These are phyloP conservation scores for Hybognathus amarus DNA, from an alignment of 2,797 vertebrate genomes.

Conservation along the genomic window DNA sequence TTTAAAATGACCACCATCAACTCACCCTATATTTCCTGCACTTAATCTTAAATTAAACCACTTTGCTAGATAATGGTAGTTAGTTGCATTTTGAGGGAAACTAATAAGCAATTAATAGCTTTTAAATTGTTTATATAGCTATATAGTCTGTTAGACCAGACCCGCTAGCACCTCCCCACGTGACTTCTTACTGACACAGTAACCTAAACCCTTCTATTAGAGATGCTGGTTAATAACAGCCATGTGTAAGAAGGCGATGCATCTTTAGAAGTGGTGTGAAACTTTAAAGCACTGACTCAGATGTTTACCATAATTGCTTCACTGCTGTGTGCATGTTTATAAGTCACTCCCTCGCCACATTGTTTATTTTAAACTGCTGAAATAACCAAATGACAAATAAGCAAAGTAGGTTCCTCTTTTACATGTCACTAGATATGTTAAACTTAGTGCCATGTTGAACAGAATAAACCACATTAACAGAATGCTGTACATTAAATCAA, in stretches of 20 bases:
- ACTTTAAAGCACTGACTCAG: slow-evolving; percentile 4
- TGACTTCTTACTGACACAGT: slow-evolving; percentile 64
- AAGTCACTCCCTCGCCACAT: neutral
- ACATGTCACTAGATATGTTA: neutral
- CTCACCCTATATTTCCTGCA: neutral
- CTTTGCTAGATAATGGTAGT: neutral
- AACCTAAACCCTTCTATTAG: slow-evolving; percentile 64
- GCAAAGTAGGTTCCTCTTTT: neutral
- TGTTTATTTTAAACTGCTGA: neutral
- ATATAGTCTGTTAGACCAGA: slow-evolving; percentile 3
- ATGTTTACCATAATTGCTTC: slow-evolving; percentile 1
- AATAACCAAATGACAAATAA: neutral
- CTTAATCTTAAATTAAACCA: slow-evolving; percentile 11
- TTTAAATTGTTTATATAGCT: neutral
- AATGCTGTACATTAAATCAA: neutral
- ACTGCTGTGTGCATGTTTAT: slow-evolving; percentile 12
- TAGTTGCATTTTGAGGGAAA: neutral
- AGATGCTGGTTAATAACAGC: slow-evolving; percentile 62
- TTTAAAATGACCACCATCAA: slow-evolving; percentile 12
- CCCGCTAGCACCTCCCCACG: neutral
- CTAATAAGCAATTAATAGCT: neutral
- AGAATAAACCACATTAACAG: neutral
- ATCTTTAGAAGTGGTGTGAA: slow-evolving; percentile 68
- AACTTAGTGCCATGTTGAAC: neutral
- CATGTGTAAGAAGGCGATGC: slow-evolving; percentile 59